phyloP scores from a whole-genome alignment of 2,113 vertebrate species.

The Petrocephalus microphthalmus region DNA sequence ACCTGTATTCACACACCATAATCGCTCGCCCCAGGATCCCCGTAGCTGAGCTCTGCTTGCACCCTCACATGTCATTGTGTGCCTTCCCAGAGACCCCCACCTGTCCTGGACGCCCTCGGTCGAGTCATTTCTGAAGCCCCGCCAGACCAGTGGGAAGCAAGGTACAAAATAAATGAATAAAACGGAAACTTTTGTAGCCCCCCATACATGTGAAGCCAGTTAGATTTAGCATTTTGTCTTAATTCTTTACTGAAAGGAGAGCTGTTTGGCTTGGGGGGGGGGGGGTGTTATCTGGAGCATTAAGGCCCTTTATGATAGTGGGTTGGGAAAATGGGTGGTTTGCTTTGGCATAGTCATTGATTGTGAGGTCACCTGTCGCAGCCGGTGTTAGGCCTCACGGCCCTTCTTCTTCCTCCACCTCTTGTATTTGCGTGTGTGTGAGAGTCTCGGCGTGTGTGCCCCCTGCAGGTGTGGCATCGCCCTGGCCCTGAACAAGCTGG shows the following conservation, averaged over 20 bases:
- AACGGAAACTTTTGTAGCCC: background rate
- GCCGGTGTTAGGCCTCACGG: background rate
- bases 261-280: background rate
- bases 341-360: background rate
- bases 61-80: background rate
- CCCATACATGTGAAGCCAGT: background rate
- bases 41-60: background rate
- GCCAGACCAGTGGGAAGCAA: slow-evolving; percentile 96
- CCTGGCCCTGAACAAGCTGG: slow-evolving; percentile 85
- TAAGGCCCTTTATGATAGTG: background rate
- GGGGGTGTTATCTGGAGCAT: background rate
- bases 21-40: background rate
- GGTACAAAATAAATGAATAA: slow-evolving; percentile 56
- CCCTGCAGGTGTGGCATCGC: slow-evolving; percentile 84
- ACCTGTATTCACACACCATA: background rate
- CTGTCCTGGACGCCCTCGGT: slow-evolving; percentile 88
- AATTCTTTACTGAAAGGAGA: background rate
- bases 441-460: background rate
- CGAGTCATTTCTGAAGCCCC: slow-evolving; percentile 92
- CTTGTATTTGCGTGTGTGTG: background rate
- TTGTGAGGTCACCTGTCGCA: background rate
- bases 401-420: background rate
- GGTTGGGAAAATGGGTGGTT: background rate
- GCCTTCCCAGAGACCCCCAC: slow-evolving; percentile 76
- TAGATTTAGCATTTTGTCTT: background rate